Conservation (phyloP, 1,140 invertebrate species). For the Drosophila asahinai region DNA sequence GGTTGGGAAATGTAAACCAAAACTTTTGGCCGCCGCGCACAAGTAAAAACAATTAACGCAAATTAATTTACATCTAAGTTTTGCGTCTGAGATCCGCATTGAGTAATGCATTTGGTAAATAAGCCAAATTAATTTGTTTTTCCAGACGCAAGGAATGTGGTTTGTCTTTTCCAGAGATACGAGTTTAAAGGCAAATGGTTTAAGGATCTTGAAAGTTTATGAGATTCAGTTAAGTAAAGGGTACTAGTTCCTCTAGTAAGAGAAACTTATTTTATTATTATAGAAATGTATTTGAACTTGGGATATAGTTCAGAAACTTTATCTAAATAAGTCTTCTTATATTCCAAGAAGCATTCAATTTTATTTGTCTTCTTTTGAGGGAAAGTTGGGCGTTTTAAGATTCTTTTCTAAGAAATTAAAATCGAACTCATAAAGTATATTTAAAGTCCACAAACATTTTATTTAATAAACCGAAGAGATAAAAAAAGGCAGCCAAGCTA, state of each 20-base stretch:
- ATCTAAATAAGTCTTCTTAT: no score
- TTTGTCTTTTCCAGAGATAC: background rate
- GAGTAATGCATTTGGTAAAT: conserved; percentile 55
- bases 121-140: conserved; percentile 40
- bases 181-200: conserved; percentile 3
- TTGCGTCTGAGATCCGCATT: conserved; percentile 23
- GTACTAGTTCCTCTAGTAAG: background rate
- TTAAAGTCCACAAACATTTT: background rate
- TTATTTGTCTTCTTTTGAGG: no score
- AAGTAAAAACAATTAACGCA: conserved; percentile 73
- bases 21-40: conserved; percentile 48
- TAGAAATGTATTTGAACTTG: background rate
- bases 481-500: background rate
- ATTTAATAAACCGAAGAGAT: background rate
- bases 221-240: no score
- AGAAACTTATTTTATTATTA: background rate
- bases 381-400: background rate
- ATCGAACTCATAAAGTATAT: background rate
- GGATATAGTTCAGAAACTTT: background rate
- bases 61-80: conserved; percentile 80
- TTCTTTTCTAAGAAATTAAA: no score
- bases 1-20: conserved; percentile 58
- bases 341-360: no score
- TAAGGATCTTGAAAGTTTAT: background rate
- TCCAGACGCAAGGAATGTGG: conserved; percentile 1